These are phyloP conservation scores for Drosophila hamatofila DNA, from an alignment of 2,888 invertebrate species.

Conservation along the genomic window DNA sequence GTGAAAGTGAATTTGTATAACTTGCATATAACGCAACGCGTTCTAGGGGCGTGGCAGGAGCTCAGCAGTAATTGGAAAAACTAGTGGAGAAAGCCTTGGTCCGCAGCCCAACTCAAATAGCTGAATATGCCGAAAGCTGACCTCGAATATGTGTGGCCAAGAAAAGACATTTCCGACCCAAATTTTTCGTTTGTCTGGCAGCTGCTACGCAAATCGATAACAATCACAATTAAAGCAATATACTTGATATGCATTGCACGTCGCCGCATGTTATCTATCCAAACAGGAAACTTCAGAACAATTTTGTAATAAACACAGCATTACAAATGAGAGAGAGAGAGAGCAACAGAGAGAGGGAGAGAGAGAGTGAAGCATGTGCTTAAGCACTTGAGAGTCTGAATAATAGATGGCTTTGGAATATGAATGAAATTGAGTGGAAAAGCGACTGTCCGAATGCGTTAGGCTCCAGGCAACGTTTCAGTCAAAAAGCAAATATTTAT, in stretches of 20 bases:
- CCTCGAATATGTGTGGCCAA: background rate
- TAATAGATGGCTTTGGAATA: background rate
- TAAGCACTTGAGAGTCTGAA: background rate
- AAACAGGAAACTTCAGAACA: constrained; percentile 3
- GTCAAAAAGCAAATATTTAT: background rate
- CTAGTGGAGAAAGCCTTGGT: background rate
- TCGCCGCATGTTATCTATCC: constrained; percentile 11
- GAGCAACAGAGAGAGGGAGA: background rate
- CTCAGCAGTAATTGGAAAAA: constrained; percentile 4
- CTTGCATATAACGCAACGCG: background rate
- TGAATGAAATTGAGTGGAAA: constrained; percentile 6
- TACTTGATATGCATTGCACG: constrained; percentile 15
- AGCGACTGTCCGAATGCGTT: constrained; percentile 1
- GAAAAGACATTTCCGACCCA: background rate
- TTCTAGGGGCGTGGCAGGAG: background rate
- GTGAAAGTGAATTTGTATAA: background rate
- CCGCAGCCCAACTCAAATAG: constrained; percentile 1
- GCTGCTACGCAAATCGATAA: constrained; percentile 16
- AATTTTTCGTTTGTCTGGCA: background rate
- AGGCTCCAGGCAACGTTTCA: background rate
- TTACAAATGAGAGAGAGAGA: background rate
- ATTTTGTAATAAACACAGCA: constrained; percentile 12
- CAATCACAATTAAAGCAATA: constrained; percentile 6
- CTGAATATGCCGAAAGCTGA: background rate
- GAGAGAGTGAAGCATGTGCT: background rate